Base-by-base conservation (phyloP, 2,797 vertebrate species). In the Enteromius unitaeniatus region DNA sequence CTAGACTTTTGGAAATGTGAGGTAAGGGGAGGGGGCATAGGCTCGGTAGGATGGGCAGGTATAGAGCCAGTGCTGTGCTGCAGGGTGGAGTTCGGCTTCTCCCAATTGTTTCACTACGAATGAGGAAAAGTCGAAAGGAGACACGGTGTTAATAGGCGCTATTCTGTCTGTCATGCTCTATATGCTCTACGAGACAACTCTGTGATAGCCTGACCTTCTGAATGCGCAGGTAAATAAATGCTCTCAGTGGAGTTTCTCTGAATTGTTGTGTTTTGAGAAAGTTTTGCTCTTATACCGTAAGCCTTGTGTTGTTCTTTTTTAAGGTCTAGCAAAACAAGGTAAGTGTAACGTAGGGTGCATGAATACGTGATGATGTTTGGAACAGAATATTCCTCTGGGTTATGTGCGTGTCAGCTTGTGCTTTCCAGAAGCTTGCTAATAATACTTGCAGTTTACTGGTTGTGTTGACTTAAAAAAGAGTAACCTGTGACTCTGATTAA, bases 31-130 rank as follows among this genome's bases (percentile, higher is more conserved):
- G 72, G 45, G 26, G 72, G 47, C 9, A 6, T 26, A 23, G 37
- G 74, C 21, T 76, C 40, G 28, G 72, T 62, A 74, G 83, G 81
- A 75, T 19, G 76, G 82, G 23, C 72, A 76, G 79, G 84, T 86
- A 77, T 45, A 62, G 13, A 80, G 40, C 47, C 31, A 84, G 19
- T 13, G n/a, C 53, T 83, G 40, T 15, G 68, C 26, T 11, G 17
- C 31, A 51, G 85, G 88, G 87, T 9, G 87, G 86, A 86, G 86
- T 84, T 76, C 53, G 17, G 47, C 73, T 84, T 81, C 53, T 82
- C 42, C 40, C 21, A 51, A 31, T 78, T 82, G 53, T 88, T 85
- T 86, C 51, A 84, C 55, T 82, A 28, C 45, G 82, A 80, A 67
- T 34, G 14, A 68, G 47, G n/a, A 80, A 81, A 84, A 73, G 64